Evolutionary conservation across 2,888 invertebrate genomes (phyloP), one percentile per base, ranked within the genome.

Genomic region (Napeogenes inachia): DNA sequence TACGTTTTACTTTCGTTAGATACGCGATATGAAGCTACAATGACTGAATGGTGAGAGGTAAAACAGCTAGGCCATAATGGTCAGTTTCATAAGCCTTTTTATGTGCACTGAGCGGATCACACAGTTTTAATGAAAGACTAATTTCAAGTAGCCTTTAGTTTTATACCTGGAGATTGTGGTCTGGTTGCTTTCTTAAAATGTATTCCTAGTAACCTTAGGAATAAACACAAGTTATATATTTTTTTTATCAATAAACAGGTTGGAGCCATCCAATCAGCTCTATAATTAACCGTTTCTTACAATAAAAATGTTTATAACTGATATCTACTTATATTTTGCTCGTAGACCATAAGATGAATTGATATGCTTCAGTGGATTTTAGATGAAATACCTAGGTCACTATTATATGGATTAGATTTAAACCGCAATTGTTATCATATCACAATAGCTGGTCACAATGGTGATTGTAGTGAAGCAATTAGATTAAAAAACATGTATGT

Each of bases 1-100:
- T 76, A 76, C 76, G 78, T 78, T 79, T 85, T 83, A 82, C 85
- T 89, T 87, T 89, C 84, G 77, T 76, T 75, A 71, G 76, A 72
- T 71, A 76, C 75, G 78, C 72, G 75, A 62, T 65, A 70, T 72
- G 58, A 59, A 60, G 50, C 59, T 61, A 59, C 63, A 64, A 69
- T 69, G 63, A 59, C 54, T 60, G 61, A 63, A 62, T 65, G 61
- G 62, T 45, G 60, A 65, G 65, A 69, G 62, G 62, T 60, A 54
- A 33, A 56, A 68, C 62, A 50, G 50, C 50, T 50, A 50, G 50
- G 30, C 50, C 30, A 50, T 30, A 50, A 30, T 50, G 8, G 10
- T 57, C 60, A 46, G 61, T 65, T 66, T 61, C 64, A 63, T 69
- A 63, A 68, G 53, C 53, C 45, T 50, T 56, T 57, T 67, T 65